A percentile compares a stretch with the other conserved stretches of the same genome.
Conservation (phyloP, 2,797 vertebrate genomes). For the Labeo calbasu region DNA sequence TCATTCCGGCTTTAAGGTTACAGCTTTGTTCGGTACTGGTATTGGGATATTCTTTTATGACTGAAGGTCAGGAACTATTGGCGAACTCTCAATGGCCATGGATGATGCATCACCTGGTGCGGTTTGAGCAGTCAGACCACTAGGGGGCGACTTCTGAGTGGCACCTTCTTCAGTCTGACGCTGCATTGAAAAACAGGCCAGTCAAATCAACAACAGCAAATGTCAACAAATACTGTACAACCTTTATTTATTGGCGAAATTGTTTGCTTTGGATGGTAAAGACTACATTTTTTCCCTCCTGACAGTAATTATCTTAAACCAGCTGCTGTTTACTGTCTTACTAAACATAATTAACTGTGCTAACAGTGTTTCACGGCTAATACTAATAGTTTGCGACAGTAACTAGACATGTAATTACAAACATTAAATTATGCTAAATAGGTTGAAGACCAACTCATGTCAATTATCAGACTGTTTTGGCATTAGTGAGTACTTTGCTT, state of each 20-base stretch:
- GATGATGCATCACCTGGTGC: conserved; percentile 77
- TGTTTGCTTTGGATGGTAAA: conserved; percentile 8
- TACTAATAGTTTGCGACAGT: conserved; percentile 43
- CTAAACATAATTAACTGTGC: conserved; percentile 41
- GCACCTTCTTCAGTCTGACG: conserved; percentile 70
- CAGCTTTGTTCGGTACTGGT: conserved; percentile 4
- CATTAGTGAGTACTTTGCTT: conserved; percentile 12
- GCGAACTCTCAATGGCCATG: conserved; percentile 36
- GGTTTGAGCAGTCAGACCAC: conserved; percentile 76
- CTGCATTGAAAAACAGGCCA: conserved; percentile 73
- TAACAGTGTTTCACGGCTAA: conserved; percentile 37
- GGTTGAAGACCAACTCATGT: conserved; percentile 18
- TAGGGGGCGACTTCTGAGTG: conserved; percentile 79
- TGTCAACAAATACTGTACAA: conserved; percentile 52
- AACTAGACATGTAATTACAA: conserved; percentile 42
- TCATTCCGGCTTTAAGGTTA: conserved; percentile 37
- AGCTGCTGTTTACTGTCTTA: conserved; percentile 45
- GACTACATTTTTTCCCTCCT: neutral
- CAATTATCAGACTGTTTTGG: conserved; percentile 31
- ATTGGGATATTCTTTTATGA: conserved; percentile 41
- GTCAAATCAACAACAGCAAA: conserved; percentile 59
- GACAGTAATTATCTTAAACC: conserved; percentile 37
- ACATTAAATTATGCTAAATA: conserved; percentile 41
- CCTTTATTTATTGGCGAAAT: neutral
- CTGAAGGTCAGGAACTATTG: conserved; percentile 50